Evolutionary conservation across 2,113 vertebrate species (phyloP).

Genomic region (Oryzias melastigma): DNA sequence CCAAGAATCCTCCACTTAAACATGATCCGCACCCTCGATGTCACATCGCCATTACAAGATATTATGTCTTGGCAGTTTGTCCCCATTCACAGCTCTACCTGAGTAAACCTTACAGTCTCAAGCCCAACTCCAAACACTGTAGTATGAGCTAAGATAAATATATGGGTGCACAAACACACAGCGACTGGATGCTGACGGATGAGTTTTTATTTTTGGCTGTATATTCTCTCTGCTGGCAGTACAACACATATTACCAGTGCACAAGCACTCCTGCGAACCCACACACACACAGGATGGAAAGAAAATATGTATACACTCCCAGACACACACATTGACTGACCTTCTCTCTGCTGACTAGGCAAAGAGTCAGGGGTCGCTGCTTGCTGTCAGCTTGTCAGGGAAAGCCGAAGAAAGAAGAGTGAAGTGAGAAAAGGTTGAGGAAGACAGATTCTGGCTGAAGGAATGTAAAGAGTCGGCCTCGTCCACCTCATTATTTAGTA

Average conservation of each 20-base stretch:
- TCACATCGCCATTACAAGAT: constrained; percentile 17
- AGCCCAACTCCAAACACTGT: constrained; percentile 37
- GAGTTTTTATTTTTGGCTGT: constrained; percentile 76
- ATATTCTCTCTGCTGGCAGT: constrained; percentile 69
- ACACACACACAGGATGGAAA: constrained; percentile 36
- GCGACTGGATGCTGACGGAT: constrained; percentile 67
- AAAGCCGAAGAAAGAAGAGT: constrained; percentile 21
- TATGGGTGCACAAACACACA: constrained; percentile 36
- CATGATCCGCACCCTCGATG: constrained; percentile 21
- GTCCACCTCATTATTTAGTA: constrained; percentile 56
- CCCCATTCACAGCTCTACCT: constrained; percentile 41
- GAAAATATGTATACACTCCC: constrained; percentile 45
- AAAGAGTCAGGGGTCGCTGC: constrained; percentile 74
- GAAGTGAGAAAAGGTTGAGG: constrained; percentile 34
- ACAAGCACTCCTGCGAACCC: constrained; percentile 26
- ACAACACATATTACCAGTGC: constrained; percentile 59
- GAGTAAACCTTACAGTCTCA: constrained; percentile 46
- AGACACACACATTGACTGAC: constrained; percentile 53
- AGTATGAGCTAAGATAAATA: constrained; percentile 52
- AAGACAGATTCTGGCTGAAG: constrained; percentile 37
- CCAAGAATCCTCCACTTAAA: constrained; percentile 1
- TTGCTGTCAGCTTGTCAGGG: constrained; percentile 71
- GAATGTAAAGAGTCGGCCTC: constrained; percentile 35
- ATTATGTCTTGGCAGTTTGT: constrained; percentile 35
- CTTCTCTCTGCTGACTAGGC: constrained; percentile 74